These are phyloP conservation scores for Myxocyprinus asiaticus DNA, from an alignment of 2,113 vertebrate species.

Conservation along the genomic window DNA sequence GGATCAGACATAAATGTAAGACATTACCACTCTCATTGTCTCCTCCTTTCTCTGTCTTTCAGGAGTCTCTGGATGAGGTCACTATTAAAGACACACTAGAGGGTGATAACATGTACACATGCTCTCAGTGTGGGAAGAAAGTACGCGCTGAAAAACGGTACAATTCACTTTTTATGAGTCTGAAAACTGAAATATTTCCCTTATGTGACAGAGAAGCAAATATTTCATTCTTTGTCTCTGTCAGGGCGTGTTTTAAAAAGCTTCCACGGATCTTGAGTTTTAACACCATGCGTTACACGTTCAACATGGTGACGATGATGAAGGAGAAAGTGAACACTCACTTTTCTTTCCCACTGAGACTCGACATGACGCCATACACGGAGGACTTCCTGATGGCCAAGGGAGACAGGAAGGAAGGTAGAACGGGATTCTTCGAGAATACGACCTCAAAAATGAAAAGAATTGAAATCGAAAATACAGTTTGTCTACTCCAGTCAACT, in stretches of 20 bases:
- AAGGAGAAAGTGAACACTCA: conserved; percentile 99
- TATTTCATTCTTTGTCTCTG: too few relatives aligned
- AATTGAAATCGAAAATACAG: too few relatives aligned
- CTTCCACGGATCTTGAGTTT: conserved; percentile 97
- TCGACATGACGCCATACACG: conserved; percentile 98
- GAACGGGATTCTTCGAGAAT: not conserved
- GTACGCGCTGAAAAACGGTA: conserved; percentile 97
- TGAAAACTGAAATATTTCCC: too few relatives aligned
- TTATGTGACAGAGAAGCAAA: too few relatives aligned
- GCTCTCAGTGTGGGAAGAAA: conserved; percentile 98
- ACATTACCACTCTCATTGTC: too few relatives aligned
- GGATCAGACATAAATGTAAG: too few relatives aligned
- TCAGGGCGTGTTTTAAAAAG: conserved; percentile 97
- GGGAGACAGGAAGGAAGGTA: conserved; percentile 94
- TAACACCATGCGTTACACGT: conserved; percentile 99
- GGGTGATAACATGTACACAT: conserved; percentile 99
- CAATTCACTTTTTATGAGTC: not conserved
- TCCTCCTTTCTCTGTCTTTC: not conserved
- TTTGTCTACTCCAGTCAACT: conserved; percentile 22
- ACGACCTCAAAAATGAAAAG: too few relatives aligned
- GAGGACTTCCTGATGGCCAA: conserved; percentile 99
- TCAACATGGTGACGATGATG: conserved; percentile 99
- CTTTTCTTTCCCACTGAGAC: conserved; percentile 95
- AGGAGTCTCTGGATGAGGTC: conserved; percentile 99
- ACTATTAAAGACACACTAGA: conserved; percentile 99